Evolutionary conservation across 2,113 vertebrate genomes (phyloP).

Genomic region (Ciconia stormi): DNA sequence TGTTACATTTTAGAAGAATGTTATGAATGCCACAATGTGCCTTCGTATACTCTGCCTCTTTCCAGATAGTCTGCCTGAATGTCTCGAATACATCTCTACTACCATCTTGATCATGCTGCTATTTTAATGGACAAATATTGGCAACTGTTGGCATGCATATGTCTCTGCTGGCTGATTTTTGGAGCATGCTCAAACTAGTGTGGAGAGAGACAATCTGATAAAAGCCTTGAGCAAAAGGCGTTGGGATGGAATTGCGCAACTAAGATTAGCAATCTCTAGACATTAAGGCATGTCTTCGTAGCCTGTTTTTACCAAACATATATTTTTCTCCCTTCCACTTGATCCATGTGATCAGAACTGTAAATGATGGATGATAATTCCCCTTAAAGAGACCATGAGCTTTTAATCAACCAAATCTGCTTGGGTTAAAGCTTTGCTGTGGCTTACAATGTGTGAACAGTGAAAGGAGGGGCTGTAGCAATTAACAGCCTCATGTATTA

Average conservation of each 20-base stretch:
- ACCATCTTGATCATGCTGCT: neutral
- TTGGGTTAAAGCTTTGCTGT: neutral
- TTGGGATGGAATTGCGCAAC: slow-evolving; percentile 24
- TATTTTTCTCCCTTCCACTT: neutral
- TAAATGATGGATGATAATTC: neutral
- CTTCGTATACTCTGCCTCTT: neutral
- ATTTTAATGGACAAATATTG: neutral
- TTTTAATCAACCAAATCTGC: neutral
- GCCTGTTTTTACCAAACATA: neutral
- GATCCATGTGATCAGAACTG: neutral
- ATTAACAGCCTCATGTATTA: neutral
- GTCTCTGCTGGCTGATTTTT: neutral
- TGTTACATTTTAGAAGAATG: neutral
- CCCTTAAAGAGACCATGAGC: neutral
- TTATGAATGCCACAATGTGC: neutral
- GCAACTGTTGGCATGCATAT: neutral
- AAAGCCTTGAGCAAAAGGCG: neutral
- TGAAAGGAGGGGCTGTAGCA: neutral
- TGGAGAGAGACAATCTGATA: slow-evolving; percentile 27
- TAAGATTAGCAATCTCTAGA: neutral
- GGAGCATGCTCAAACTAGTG: neutral
- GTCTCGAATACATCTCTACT: neutral
- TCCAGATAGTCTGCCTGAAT: neutral
- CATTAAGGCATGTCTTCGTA: neutral
- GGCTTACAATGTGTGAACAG: neutral